Base-by-base conservation (phyloP, 1,140 invertebrate genomes). In the Macrotrachela quadricornifera region DNA sequence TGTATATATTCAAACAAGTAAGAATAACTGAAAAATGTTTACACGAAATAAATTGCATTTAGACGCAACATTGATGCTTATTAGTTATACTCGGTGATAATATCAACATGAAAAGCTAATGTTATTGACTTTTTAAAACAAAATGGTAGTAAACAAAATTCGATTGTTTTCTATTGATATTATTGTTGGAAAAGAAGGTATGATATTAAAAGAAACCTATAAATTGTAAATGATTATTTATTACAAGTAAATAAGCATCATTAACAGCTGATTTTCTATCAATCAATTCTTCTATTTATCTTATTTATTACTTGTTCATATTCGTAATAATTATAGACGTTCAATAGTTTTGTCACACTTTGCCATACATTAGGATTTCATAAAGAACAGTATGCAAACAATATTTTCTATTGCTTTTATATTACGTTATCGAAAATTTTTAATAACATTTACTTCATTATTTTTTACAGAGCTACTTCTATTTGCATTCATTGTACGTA, bases 401-500 rank as follows among this genome's bases (percentile, higher is more conserved):
- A 83, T 97, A 18, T 99, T 97, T 71, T 95, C 86, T 62, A 97
- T 92, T 92, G 85, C 95, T 45, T 76, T 95, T 6, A 94, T 97
- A 61, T 92, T 85, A 62, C 85, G 97, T 63, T 97, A 95, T 74
- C 94, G 99, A 81, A 91, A 91, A 60, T 87, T 87, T 21, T 84
- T 95, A 6, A 92, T 99, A 61, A 99, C 97, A 63, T 99, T 96
- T 71, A 91, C 91, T 13, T 83, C 92, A 18, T 75, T 99, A 15
- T 88, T 97, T 59, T 74, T 97, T 46, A 97, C 91, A 0, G 94
- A 99, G 74, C 75, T 99, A 50, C 81, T 96, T 46, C 97, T 97
- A 92, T 88, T 99, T 48, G 90, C 88, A 36, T 75, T 99, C 54
- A 97, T 88, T 13, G 47, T 54, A 1, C 67, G 77, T 38, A n/a